Evolutionary conservation across 2,113 vertebrate genomes (phyloP), one percentile per base, ranked within the genome.

Genomic region (Enhydra lutris): DNA sequence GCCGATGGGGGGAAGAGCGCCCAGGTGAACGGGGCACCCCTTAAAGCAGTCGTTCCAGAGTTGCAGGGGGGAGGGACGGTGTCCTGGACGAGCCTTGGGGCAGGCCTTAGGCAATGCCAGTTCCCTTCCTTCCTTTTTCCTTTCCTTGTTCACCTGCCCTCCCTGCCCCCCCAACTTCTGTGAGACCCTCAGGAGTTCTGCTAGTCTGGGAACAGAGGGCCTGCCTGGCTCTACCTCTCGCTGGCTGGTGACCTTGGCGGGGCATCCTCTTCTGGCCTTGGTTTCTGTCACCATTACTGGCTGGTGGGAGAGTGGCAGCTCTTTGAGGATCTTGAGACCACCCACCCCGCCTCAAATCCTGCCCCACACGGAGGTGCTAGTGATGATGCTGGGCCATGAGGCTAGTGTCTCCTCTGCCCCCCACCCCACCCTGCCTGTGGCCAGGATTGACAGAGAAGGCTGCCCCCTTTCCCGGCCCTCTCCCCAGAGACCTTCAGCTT

Each of bases 91-190:
- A 63, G 91, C 74, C 52, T 36, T 14, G 47, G 67, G 69, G 17
- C 78, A 74, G 83, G 71, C 12, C n/a, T 7, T 4, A 20, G 26
- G n/a, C 82, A 18, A 3, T 0, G 84, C 52, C 88, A 20, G 11
- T 39, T 36, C 52, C 82, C 59, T 79, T 45, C 31, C 67, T 67
- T 87, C 31, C 59, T 67, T 87, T n/a, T 47, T 8, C 63, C 79
- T 29, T 67, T 55, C 59, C 9, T 59, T 17, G 20, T 63, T 6
- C 50, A 21, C 31, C 55, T 15, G 8, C 11, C 63, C 7, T 24
- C 24, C 13, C 10, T 6, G 1, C 0, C 65, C 24, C 10, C 24
- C 59, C 42, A 20, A 1, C 0, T 65, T 1, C 34, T 1, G 1
- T 0, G 34, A 61, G 88, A n/a, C 26, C 4, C 3, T 65, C 24